Evolutionary conservation across 2,113 vertebrate genomes (phyloP).

Genomic region (Rhadina sibilatrix): DNA sequence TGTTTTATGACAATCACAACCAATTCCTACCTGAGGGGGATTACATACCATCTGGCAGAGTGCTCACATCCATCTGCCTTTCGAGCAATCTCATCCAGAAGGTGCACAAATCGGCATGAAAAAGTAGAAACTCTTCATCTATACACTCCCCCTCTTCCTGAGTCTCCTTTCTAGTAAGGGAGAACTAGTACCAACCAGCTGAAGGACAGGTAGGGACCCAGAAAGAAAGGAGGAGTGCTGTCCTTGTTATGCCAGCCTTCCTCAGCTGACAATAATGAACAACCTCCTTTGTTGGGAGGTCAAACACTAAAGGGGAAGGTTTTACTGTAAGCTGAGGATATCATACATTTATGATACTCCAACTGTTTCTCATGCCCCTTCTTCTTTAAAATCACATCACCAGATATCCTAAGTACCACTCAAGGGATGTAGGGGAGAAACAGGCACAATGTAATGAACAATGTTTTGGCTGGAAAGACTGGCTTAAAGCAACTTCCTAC

Average conservation of each 20-base stretch:
- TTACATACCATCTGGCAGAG: not conserved
- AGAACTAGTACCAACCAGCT: not conserved
- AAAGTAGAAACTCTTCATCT: not conserved
- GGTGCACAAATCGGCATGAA: not conserved
- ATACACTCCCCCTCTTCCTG: not conserved
- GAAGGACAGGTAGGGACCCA: not conserved
- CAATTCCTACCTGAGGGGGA: not conserved
- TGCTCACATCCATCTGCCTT: not conserved
- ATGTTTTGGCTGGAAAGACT: not conserved
- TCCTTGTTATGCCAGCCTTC: not conserved
- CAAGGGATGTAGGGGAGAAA: not conserved
- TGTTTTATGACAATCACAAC: not conserved
- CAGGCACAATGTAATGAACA: not conserved
- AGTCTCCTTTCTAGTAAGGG: not conserved
- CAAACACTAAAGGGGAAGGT: not conserved
- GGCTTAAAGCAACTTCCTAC: not conserved
- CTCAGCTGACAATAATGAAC: not conserved
- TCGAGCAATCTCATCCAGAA: not conserved
- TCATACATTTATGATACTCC: not conserved
- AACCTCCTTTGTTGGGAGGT: not conserved
- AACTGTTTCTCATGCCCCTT: not conserved
- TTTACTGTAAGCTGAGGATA: not conserved
- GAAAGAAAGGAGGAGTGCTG: accelerated
- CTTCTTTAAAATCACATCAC: not conserved
- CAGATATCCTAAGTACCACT: not conserved